phyloP scores from a whole-genome alignment of 2,113 vertebrate species.

The Pelobates fuscus region DNA sequence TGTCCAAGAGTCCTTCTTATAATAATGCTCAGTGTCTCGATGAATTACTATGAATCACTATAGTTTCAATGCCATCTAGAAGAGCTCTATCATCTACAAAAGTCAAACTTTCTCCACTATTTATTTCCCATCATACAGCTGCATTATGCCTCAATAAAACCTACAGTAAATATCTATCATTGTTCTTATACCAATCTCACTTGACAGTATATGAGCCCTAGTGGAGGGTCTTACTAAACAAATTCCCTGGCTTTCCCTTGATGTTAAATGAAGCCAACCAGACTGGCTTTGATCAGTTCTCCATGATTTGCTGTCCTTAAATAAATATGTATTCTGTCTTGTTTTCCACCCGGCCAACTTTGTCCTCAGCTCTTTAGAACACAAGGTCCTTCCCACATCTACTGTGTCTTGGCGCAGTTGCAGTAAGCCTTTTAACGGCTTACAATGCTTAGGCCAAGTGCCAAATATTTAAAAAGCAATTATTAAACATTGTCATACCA shows the following conservation, averaged over 20 bases:
- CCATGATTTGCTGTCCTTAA: constrained; percentile 27
- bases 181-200: too few relatives aligned
- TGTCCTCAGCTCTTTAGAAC: too few relatives aligned
- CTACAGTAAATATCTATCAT: too few relatives aligned
- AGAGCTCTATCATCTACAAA: too few relatives aligned
- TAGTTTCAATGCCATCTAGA: too few relatives aligned
- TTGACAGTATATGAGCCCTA: too few relatives aligned
- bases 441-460: constrained; percentile 19
- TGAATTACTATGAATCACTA: too few relatives aligned
- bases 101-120: too few relatives aligned
- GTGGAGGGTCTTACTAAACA: not conserved
- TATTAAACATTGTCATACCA: constrained; percentile 26
- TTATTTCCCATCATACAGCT: too few relatives aligned
- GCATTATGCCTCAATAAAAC: too few relatives aligned
- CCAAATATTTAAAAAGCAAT: constrained; percentile 41
- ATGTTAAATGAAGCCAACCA: constrained; percentile 4
- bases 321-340: constrained; percentile 25
- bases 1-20: too few relatives aligned
- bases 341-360: not conserved
- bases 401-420: constrained; percentile 18
- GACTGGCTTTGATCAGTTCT: constrained; percentile 17
- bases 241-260: not conserved
- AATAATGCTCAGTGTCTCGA: too few relatives aligned
- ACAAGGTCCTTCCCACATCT: not conserved
- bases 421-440: constrained; percentile 41